Base-by-base conservation (phyloP, 2,797 vertebrate species). In the Malurus leucopterus region DNA sequence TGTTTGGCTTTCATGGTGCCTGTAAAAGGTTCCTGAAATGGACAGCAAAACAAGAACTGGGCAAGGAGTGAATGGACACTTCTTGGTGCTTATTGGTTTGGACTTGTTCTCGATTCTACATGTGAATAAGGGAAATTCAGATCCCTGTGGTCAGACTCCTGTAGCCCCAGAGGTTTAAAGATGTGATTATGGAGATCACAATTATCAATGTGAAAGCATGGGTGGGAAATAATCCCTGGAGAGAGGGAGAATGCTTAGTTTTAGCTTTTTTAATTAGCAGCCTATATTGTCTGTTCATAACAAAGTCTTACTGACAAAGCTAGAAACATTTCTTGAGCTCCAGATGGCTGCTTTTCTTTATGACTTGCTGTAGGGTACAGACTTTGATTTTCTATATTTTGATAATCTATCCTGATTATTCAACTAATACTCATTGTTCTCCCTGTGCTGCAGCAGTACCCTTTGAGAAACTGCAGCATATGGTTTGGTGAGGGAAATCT, bases 401-500 rank as follows among this genome's bases (percentile, higher is more conserved):
- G 71, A 92, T 95, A 94, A 95, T 95, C 82, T 93, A 89, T 94
- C 94, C 43, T 92, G 90, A 88, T 95, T 93, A 91, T 93, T 95
- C 91, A 84, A 73, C 93, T 94, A 93, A 95, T 93, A 93, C 80
- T 91, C 74, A 61, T 91, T 71, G 43, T 89, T 93, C 89, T 90
- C 51, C 29, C 71, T 34, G 5, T 84, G 46, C 74, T 86, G 49
- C 77, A 84, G 23, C 67, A 65, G 58, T 10, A 46, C 15, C 24
- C 77, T 71, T 70, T 89, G 91, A 86, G 77, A 81, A 87, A 84
- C 40, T 64, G 79, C 64, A 92, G 61, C 89, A 91, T 91, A 86
- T 93, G 87, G 76, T 41, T 86, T 50, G 46, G 61, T 63, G 72
- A 77, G 80, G 73, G 58, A 63, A 86, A 74, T 44, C 23, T 90